Evolutionary conservation across 1,140 invertebrate genomes (phyloP).

Genomic region (Teleopsis dalmanni): DNA sequence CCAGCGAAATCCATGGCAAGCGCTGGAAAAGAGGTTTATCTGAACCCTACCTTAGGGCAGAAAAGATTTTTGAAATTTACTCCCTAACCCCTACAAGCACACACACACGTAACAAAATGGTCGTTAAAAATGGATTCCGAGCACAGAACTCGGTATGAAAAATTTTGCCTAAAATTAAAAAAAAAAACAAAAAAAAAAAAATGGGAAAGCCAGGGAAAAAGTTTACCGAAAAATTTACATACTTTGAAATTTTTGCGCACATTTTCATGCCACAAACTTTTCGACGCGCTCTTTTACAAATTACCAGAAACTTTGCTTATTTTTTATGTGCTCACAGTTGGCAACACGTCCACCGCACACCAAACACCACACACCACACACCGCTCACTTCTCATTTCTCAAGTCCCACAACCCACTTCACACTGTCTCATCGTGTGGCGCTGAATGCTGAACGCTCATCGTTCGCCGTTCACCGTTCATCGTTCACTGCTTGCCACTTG

Average conservation of each 20-base stretch:
- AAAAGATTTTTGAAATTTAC: no score
- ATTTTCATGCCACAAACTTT: conserved; percentile 28
- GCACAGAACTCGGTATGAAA: no score
- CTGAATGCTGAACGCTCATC: not conserved
- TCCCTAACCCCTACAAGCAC: no score
- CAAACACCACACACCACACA: not conserved
- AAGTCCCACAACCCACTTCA: not conserved
- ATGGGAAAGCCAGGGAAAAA: not conserved
- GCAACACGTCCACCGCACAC: not conserved
- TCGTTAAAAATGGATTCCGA: no score
- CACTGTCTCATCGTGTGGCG: not conserved
- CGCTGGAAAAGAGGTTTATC: no score
- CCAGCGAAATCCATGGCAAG: no score
- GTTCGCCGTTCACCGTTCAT: no score
- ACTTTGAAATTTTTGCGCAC: conserved; percentile 4
- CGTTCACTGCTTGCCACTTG: not conserved
- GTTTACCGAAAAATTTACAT: not conserved
- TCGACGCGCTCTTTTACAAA: conserved; percentile 44
- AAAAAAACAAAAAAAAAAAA: no score
- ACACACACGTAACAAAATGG: no score
- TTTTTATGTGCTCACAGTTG: conserved; percentile 16
- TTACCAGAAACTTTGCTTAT: conserved; percentile 41
- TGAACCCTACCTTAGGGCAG: no score
- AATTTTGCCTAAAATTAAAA: no score
- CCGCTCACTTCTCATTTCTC: not conserved